Evolutionary conservation across 2,113 vertebrate genomes (phyloP).

Genomic region (Mesocricetus auratus): DNA sequence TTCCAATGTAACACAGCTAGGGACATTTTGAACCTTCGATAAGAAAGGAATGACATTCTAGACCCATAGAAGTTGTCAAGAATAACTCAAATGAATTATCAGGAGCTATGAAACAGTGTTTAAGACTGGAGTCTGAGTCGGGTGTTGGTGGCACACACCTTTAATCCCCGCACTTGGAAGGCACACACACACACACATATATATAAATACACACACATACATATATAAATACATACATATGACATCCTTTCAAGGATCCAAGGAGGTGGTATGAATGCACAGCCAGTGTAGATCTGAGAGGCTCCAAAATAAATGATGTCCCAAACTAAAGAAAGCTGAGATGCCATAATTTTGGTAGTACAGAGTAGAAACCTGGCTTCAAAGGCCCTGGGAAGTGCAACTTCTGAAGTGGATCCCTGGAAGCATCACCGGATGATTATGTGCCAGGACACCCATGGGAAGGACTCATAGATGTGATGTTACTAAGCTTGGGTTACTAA

Average conservation of each 20-base stretch:
- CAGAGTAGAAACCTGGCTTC: background rate
- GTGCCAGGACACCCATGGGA: background rate
- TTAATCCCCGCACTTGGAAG: too few species aligned
- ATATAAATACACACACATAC: too few species aligned
- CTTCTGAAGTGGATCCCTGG: background rate
- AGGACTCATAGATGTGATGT: background rate
- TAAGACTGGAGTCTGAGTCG: background rate
- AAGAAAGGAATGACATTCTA: slow-evolving; percentile 5
- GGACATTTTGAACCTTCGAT: background rate
- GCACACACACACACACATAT: too few species aligned
- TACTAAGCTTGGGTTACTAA: background rate
- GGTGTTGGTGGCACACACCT: too few species aligned
- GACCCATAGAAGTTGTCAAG: background rate
- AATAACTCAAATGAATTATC: background rate
- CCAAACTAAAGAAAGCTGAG: slow-evolving; percentile 13
- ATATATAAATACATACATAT: too few species aligned
- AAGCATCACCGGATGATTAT: background rate
- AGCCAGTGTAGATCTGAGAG: background rate
- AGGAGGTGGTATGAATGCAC: background rate
- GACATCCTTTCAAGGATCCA: background rate
- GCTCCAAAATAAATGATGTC: background rate
- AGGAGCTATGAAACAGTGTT: background rate
- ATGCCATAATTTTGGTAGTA: background rate
- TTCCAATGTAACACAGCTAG: background rate
- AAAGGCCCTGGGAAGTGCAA: background rate